phyloP scores from a whole-genome alignment of 2,797 vertebrate species.

The Hybognathus amarus region DNA sequence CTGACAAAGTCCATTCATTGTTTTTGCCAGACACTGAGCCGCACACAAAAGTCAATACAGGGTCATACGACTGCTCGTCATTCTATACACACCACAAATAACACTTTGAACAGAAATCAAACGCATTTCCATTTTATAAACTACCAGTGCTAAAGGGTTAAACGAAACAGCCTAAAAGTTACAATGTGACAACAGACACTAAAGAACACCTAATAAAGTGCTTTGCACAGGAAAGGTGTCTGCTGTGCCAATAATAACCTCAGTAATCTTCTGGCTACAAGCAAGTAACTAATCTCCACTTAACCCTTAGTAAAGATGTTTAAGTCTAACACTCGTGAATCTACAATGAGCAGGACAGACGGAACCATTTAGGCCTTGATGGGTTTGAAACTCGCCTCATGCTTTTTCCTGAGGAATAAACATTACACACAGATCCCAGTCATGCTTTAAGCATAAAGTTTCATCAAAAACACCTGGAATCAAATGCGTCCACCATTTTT shows the following conservation, averaged over 20 bases:
- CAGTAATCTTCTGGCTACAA: conserved; percentile 65
- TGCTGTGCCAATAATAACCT: conserved; percentile 68
- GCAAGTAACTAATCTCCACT: conserved; percentile 51
- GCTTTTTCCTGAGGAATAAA: conserved; percentile 14
- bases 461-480: conserved; percentile 62
- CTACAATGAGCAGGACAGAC: conserved; percentile 7
- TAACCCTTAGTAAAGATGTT: conserved; percentile 42
- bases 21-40: conserved; percentile 48
- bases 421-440: conserved; percentile 28
- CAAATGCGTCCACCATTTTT: neutral
- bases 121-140: neutral
- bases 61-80: conserved; percentile 12
- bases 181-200: neutral
- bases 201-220: conserved; percentile 9
- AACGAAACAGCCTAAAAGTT: neutral
- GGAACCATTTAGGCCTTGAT: conserved; percentile 5
- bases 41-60: conserved; percentile 47
- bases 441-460: conserved; percentile 18
- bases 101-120: neutral
- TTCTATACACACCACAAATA: neutral
- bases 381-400: neutral
- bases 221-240: conserved; percentile 55
- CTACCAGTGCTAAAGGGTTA: neutral
- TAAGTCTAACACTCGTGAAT: conserved; percentile 3
- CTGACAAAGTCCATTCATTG: conserved; percentile 59